Evolutionary conservation across 2,888 invertebrate genomes (phyloP).

Genomic region (Odontocerum albicorne): DNA sequence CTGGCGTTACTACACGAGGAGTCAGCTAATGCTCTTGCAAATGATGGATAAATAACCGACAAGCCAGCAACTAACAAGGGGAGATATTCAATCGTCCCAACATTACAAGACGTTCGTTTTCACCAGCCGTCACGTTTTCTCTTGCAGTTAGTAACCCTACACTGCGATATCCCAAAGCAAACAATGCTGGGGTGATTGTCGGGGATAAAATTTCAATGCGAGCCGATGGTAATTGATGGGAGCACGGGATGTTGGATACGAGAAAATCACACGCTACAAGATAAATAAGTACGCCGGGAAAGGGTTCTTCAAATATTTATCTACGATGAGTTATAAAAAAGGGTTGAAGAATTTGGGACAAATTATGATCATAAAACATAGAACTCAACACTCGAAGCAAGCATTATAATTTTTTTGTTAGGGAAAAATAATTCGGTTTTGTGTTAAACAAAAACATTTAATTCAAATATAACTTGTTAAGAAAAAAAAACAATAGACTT

Average conservation of each 20-base stretch:
- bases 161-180: conserved; percentile 13
- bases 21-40: conserved; percentile 14
- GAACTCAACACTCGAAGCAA: too few relatives aligned
- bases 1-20: conserved; percentile 4
- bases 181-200: conserved; percentile 13
- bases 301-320: too few relatives aligned
- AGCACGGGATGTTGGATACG: neutral
- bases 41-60: conserved; percentile 8
- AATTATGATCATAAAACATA: too few relatives aligned
- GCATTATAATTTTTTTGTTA: too few relatives aligned
- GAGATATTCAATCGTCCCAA: conserved; percentile 7
- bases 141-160: conserved; percentile 23
- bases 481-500: too few relatives aligned
- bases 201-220: conserved; percentile 19
- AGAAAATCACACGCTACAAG: neutral
- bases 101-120: conserved; percentile 19
- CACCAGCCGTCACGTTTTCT: conserved; percentile 27
- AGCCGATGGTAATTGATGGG: conserved; percentile 27
- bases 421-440: too few relatives aligned
- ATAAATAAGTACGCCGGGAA: too few relatives aligned
- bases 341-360: too few relatives aligned
- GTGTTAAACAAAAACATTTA: too few relatives aligned
- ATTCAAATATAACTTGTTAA: too few relatives aligned
- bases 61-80: neutral
- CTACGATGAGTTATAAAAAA: too few relatives aligned